Evolutionary conservation across 2,888 invertebrate genomes (phyloP), one percentile per base, ranked within the genome.

Genomic region (Branchellion lobata): DNA sequence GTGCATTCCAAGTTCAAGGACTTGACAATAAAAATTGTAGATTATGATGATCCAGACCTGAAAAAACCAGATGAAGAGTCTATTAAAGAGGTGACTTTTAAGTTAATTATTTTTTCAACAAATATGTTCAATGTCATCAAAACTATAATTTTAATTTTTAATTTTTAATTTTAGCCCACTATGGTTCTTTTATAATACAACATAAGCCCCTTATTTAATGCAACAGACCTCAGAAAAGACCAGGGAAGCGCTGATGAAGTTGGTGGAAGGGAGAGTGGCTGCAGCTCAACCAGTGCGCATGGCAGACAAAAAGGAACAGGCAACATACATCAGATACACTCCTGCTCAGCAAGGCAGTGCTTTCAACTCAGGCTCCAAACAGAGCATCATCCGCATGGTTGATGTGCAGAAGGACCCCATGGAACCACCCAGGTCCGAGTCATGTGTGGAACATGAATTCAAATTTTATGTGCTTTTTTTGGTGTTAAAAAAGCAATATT

Each of bases 401-500:
- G 95, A 96, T 86, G 93, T 93, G 0, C 95, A 95, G 87, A 91
- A 92, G 82, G 99, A 99, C 90, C 99, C 99, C 0, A 94, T 99
- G 93, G 98, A 98, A 88, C 99, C 99, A 0, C 98, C 99, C 0
- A 93, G 94, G 85, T 99, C 97, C 89, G 91, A 91, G n/a, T n/a
- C n/a, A n/a, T n/a, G n/a, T n/a, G 90, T 90, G 85, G 86, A 85
- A 77, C 18, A 1, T 24, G 21, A 1, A 21, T 79, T 40, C 34
- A 29, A n/a, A n/a, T n/a, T n/a, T n/a, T n/a, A n/a, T n/a, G n/a
- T n/a, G n/a, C n/a, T n/a, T n/a, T n/a, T 57, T 57, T 57, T 5
- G 3, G 14, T n/a, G 21, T 57, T 57, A 5, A 5, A 57, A 57
- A 57, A n/a, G 61, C 61, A 57, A 47, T 47, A 47, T 14, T 47